Base-by-base conservation (phyloP, 2,797 vertebrate species). In the Lycodopsis pacificus region DNA sequence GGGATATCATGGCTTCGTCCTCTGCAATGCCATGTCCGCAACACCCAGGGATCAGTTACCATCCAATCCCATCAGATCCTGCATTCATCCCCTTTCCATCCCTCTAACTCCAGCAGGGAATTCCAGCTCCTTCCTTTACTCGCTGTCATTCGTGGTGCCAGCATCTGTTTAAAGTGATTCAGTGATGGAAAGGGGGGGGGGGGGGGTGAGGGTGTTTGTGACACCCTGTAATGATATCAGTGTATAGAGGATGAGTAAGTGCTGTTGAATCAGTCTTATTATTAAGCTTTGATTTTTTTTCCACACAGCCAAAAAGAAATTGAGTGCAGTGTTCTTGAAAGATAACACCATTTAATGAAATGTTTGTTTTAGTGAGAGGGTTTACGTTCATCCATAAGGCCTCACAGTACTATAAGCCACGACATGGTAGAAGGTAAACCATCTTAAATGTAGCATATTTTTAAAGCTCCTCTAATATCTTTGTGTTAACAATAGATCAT, bases 61-160 rank as follows among this genome's bases (percentile, higher is more conserved):
- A 84, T 77, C 80, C 65, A 86, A 77, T 86, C 79, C 76, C 80
- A 86, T 87, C 80, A 86, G 71, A 46, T 58, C 71, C 32, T 80
- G 76, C 81, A 75, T 46, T 75, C 76, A 70, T 62, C 71, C 40
- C 71, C 38, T 22, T 53, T 51, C 73, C 14, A 48, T 56, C 36
- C 63, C 15, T 73, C 34, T 65, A 65, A 62, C 77, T 67, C 63
- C 76, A n/a, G 13, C 65, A 79, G 67, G 76, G 57, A 49, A 49
- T 49, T 49, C 19, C 68, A 53, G 38, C 51, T 80, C 65, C 76
- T 73, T 74, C 30, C 65, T 89, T 73, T 76, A 74, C 83, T 85
- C 73, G 4, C 72, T 74, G 79, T 85, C 87, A 83, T 80, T 81
- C 75, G 80, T 63, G 30, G 59, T 67, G 78, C 66, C 63, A 78